A percentile compares a stretch with the other conserved stretches of the same genome.
Evolutionary conservation across 1,140 invertebrate species (phyloP).

Genomic region (Scylla paramamosain): DNA sequence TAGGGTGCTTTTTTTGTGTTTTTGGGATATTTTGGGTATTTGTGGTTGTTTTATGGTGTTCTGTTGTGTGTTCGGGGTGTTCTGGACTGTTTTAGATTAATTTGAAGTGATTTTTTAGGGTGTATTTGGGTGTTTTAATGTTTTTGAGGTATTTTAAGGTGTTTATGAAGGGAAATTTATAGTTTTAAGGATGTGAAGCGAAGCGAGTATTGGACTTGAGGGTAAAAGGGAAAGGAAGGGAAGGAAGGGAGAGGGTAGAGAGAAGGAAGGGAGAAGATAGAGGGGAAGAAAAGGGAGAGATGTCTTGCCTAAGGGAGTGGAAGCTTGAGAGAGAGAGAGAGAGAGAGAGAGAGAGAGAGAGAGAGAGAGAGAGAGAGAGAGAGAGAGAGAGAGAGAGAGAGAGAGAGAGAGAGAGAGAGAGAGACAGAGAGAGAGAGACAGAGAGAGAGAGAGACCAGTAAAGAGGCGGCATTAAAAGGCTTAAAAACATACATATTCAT

Average conservation of each 20-base stretch:
- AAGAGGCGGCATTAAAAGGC: neutral
- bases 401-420: neutral
- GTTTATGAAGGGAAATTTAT: no score
- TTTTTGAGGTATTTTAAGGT: no score
- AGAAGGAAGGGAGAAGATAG: neutral
- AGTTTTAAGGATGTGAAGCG: no score
- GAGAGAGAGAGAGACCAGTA: neutral
- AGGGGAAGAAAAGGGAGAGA: neutral
- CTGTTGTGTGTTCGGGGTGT: no score
- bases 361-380: slow-evolving; percentile 2
- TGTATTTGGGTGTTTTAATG: no score
- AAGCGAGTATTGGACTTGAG: neutral
- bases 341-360: neutral
- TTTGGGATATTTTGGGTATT: no score
- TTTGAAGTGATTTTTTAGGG: no score
- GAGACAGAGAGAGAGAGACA: neutral
- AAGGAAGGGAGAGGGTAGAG: neutral
- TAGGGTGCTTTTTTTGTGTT: no score
- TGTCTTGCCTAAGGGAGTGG: neutral
- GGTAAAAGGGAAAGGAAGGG: neutral
- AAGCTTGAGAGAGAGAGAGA: neutral
- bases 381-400: neutral
- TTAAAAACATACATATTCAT: no score
- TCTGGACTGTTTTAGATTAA: no score
- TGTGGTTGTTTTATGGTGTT: no score